Evolutionary conservation across 2,888 invertebrate species (phyloP).

Genomic region (Andrena haemorrhoa): DNA sequence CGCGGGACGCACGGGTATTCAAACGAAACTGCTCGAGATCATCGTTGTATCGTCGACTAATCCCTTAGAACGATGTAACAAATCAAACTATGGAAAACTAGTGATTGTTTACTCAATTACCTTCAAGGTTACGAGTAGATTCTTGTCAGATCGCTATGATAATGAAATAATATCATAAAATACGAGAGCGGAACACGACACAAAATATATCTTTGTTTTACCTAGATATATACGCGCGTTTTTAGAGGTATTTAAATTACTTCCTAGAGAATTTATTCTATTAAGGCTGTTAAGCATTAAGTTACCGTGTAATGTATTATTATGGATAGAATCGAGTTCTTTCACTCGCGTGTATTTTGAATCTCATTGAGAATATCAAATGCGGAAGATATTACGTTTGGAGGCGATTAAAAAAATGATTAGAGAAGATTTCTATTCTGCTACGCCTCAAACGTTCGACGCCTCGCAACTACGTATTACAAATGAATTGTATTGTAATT

Average conservation of each 20-base stretch:
- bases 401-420: not conserved
- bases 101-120: too few relatives aligned
- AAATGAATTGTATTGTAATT: conserved; percentile 8
- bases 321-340: not conserved
- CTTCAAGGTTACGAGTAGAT: too few relatives aligned
- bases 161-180: not conserved
- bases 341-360: not conserved
- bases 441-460: not conserved
- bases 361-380: not conserved
- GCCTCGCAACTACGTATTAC: not conserved
- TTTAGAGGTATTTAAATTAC: not conserved
- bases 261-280: not conserved
- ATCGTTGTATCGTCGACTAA: not conserved
- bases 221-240: not conserved
- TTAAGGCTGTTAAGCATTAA: not conserved
- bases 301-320: not conserved
- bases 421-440: not conserved
- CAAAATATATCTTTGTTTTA: not conserved
- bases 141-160: not conserved
- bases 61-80: not conserved
- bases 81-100: too few relatives aligned
- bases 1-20: conserved; percentile 23
- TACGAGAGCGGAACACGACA: not conserved
- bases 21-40: not conserved
- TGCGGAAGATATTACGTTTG: not conserved